phyloP scores from a whole-genome alignment of 2,888 invertebrate genomes.

The Galerucella calmariensis region DNA sequence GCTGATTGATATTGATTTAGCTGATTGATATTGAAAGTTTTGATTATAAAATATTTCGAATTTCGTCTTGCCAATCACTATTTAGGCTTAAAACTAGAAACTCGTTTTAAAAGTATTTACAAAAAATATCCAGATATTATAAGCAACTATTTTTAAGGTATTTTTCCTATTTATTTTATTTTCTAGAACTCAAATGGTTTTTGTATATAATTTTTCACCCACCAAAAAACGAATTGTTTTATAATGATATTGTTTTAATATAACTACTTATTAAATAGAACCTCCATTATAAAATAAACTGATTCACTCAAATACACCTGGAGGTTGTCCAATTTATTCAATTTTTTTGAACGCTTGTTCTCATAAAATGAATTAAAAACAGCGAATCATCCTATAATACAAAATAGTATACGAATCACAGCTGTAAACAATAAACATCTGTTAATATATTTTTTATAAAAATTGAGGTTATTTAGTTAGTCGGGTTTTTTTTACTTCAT shows the following conservation, averaged over 20 bases:
- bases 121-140: not conserved
- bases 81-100: conserved; percentile 4
- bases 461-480: not conserved
- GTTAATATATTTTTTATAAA: not conserved
- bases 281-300: too few species aligned
- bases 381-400: too few species aligned
- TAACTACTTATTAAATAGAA: too few species aligned
- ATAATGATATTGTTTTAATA: too few species aligned
- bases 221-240: not conserved
- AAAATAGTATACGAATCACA: too few species aligned
- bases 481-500: conserved; percentile 1
- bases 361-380: too few species aligned
- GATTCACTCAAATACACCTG: too few species aligned
- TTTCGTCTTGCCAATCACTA: not conserved
- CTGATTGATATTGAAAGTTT: not conserved
- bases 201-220: not conserved
- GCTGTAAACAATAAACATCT: too few species aligned
- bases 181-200: not conserved
- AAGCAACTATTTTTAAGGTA: not conserved
- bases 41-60: not conserved
- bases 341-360: too few species aligned
- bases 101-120: not conserved
- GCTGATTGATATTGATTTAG: too few species aligned
- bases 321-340: too few species aligned
- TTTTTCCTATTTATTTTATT: not conserved